Evolutionary conservation across 2,888 invertebrate genomes (phyloP).

Genomic region (Malacosoma neustria): DNA sequence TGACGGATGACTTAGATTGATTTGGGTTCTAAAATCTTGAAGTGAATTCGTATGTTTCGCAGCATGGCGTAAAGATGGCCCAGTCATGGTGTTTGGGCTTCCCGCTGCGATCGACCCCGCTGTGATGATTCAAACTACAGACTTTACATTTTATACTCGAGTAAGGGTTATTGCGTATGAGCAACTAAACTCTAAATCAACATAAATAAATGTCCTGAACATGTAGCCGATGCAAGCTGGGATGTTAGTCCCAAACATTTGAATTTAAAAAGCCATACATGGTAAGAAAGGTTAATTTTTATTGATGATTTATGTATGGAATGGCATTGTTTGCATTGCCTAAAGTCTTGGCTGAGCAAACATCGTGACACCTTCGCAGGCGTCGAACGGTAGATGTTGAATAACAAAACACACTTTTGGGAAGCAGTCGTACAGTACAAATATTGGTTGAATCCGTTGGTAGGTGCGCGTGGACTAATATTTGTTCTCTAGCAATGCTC

Average conservation of each 20-base stretch:
- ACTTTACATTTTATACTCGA: slow-evolving; percentile 57
- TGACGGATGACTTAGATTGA: slow-evolving; percentile 51
- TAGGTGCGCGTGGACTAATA: slow-evolving; percentile 60
- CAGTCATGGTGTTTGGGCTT: slow-evolving; percentile 27
- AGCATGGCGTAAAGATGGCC: slow-evolving; percentile 60
- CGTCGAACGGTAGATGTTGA: slow-evolving; percentile 61
- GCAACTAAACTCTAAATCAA: too few relatives aligned
- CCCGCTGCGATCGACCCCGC: slow-evolving; percentile 45
- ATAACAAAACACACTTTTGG: slow-evolving; percentile 65
- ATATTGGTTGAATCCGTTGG: slow-evolving; percentile 66
- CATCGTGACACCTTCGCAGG: slow-evolving; percentile 49
- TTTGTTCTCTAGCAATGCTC: slow-evolving; percentile 48
- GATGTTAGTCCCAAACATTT: too few relatives aligned
- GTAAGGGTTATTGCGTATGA: slow-evolving; percentile 31
- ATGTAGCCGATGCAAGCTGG: too few relatives aligned
- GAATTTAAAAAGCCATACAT: too few relatives aligned
- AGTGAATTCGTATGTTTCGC: slow-evolving; percentile 68
- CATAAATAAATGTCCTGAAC: too few relatives aligned
- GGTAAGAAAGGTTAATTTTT: too few relatives aligned
- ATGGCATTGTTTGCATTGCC: slow-evolving; percentile 26
- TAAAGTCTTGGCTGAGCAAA: slow-evolving; percentile 42
- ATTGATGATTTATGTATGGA: slow-evolving; percentile 12
- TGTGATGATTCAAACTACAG: slow-evolving; percentile 38
- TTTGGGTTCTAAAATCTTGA: slow-evolving; percentile 42
- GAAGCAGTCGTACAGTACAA: slow-evolving; percentile 60